A percentile compares a stretch with the other conserved stretches of the same genome.
phyloP scores from a whole-genome alignment of 2,113 vertebrate genomes.

The Garra rufa region DNA sequence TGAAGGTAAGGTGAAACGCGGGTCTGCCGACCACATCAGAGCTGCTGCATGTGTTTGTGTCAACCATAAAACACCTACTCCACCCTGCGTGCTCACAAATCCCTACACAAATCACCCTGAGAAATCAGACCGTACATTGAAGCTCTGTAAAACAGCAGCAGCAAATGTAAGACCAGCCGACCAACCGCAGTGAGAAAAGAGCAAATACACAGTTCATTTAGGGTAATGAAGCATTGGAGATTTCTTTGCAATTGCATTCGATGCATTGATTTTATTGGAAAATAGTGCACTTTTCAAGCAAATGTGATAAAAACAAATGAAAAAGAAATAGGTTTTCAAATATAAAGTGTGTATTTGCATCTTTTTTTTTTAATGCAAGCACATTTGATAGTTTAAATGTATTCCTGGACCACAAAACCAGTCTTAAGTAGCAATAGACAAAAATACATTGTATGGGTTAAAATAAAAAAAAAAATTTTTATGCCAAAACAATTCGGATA shows the following conservation, averaged over 20 bases:
- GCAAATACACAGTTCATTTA: neutral
- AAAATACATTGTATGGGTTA: too few relatives aligned
- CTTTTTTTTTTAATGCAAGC: too few relatives aligned
- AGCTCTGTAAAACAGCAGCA: too few relatives aligned
- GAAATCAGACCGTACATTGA: conserved; percentile 30
- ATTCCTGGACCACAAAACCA: too few relatives aligned
- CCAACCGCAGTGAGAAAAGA: neutral
- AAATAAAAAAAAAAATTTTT: too few relatives aligned
- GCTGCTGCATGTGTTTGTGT: conserved; percentile 67
- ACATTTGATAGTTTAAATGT: too few relatives aligned
- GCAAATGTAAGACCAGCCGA: neutral
- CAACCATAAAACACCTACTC: conserved; percentile 43
- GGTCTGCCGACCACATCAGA: conserved; percentile 62
- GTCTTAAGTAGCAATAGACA: too few relatives aligned
- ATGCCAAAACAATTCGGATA: too few relatives aligned
- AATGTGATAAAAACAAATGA: too few relatives aligned
- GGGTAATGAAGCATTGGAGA: neutral
- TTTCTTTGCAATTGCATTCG: neutral
- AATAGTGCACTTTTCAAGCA: neutral
- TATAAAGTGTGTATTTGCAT: neutral
- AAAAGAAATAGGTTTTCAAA: neutral
- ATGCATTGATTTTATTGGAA: neutral
- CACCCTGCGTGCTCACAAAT: conserved; percentile 34
- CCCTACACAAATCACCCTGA: conserved; percentile 6
- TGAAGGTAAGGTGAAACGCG: conserved; percentile 71